Evolutionary conservation across 2,888 invertebrate genomes (phyloP), one percentile per base, ranked within the genome.

Genomic region (Alcis repandata): DNA sequence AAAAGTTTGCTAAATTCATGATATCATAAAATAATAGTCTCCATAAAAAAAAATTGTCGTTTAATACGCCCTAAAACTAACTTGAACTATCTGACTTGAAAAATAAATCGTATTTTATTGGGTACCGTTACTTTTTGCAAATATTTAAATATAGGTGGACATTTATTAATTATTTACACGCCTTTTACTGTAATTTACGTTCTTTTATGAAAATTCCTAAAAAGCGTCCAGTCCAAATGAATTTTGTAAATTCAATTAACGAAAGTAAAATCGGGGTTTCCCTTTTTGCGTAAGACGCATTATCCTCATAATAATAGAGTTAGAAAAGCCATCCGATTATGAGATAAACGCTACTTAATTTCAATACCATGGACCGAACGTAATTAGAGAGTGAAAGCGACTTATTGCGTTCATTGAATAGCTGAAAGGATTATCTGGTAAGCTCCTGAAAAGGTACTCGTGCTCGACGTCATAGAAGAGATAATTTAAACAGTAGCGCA

Each of bases 351-450:
- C 46, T 57, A 56, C 60, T 65, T 65, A 57, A 65, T 65, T 65
- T 65, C 57, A 61, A 65, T 46, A 65, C 36, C 38, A 13, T 52
- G 15, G 43, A 45, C 57, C 66, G 46, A 61, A 60, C 54, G 54
- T 69, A 68, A 66, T 64, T 66, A 67, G 53, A 33, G 65, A 67
- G 56, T 48, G 38, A 68, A 61, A 56, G 61, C 57, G 63, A 67
- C 70, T 64, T 69, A 68, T 63, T 69, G 59, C 58, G 67, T 60
- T 59, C 63, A 67, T 59, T 70, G 67, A 71, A 69, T 64, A 68
- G 67, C 68, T 69, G 52, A 66, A 67, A 54, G 69, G 71, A 71
- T 73, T 71, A 71, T 66, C 66, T 64, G 49, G 53, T 66, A 70
- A 71, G 54, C 59, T 52, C 57, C 43, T 64, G 57, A 63, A 68